Percentiles rank a stretch among this genome's conserved stretches.
Conservation (phyloP, 2,113 vertebrate genomes). For the Sisor rabdophorus region DNA sequence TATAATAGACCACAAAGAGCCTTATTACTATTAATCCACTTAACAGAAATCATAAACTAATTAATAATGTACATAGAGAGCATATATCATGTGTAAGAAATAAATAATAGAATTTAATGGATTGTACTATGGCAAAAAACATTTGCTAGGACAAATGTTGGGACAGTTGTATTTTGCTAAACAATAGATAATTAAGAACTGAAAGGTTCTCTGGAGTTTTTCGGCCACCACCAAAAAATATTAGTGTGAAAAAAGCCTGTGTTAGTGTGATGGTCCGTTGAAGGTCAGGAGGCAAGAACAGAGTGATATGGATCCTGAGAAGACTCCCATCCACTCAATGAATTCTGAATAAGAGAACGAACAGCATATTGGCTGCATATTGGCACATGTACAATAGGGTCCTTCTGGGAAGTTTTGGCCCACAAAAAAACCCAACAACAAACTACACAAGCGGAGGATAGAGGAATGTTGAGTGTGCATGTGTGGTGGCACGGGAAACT, state of each 20-base stretch:
- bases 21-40: conserved; percentile 57
- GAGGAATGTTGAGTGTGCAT: conserved; percentile 44
- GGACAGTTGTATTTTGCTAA: conserved; percentile 20
- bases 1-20: conserved; percentile 55
- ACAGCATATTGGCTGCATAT: conserved; percentile 34
- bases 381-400: conserved; percentile 54
- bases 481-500: conserved; percentile 37
- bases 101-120: conserved; percentile 8
- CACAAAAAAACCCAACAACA: conserved; percentile 38
- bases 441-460: conserved; percentile 33
- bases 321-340: conserved; percentile 8
- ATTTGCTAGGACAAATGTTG: not conserved
- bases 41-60: conserved; percentile 48
- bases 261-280: conserved; percentile 1
- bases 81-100: conserved; percentile 29
- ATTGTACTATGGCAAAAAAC: conserved; percentile 1
- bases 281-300: conserved; percentile 22
- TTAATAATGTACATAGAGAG: conserved; percentile 12
- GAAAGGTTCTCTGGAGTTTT: conserved; percentile 19
- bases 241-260: conserved; percentile 15
- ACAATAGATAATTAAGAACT: conserved; percentile 24
- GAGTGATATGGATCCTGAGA: conserved; percentile 43
- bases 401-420: conserved; percentile 37
- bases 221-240: no score
- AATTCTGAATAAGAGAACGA: conserved; percentile 40